Evolutionary conservation across 2,113 vertebrate genomes (phyloP).

Genomic region (Rhea pennata): DNA sequence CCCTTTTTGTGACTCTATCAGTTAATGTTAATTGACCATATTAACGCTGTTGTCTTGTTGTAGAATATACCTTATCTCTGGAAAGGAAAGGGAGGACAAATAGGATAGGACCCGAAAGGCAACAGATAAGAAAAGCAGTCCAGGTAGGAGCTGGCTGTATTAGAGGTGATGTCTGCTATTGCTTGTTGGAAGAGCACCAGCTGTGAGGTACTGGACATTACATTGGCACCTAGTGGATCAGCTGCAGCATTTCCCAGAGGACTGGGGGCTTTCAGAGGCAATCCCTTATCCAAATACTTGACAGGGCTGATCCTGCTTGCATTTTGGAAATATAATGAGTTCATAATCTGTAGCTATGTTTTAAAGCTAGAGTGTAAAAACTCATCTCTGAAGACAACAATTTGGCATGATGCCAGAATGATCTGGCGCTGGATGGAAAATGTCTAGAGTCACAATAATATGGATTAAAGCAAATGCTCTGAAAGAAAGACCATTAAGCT

Average conservation of each 20-base stretch:
- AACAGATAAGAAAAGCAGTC: background rate
- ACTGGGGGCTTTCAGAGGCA: conserved; percentile 34
- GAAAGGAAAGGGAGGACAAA: background rate
- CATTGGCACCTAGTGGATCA: conserved; percentile 60
- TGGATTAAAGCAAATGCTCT: background rate
- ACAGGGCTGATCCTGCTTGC: background rate
- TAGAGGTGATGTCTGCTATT: background rate
- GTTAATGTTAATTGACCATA: background rate
- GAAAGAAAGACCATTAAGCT: background rate
- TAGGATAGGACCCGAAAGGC: background rate
- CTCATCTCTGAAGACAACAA: background rate
- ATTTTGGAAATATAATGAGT: background rate
- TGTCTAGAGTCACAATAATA: background rate
- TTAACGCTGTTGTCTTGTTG: background rate
- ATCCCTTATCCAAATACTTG: conserved; percentile 43
- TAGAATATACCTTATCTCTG: background rate
- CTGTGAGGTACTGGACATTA: conserved; percentile 26
- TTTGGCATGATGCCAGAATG: conserved; percentile 6
- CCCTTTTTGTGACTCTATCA: background rate
- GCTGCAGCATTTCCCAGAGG: conserved; percentile 43
- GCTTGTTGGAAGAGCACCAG: conserved; percentile 43
- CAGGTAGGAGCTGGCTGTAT: conserved; percentile 35
- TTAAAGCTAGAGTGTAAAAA: conserved; percentile 11
- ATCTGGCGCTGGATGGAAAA: background rate
- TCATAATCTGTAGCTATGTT: background rate